Conservation (phyloP, 2,113 vertebrate genomes). For the Sylvia atricapilla region DNA sequence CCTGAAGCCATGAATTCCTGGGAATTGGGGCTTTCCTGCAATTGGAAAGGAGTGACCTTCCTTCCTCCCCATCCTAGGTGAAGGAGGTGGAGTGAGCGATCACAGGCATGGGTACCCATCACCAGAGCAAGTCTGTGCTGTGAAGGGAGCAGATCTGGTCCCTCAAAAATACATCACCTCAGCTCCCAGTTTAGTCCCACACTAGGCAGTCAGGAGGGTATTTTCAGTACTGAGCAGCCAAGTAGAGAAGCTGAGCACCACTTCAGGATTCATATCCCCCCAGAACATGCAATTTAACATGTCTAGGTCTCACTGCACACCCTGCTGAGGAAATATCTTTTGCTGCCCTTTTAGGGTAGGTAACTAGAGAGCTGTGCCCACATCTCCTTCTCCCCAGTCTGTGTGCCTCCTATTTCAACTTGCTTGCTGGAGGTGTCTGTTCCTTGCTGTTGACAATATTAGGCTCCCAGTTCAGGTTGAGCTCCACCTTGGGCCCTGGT, state of each 20-base stretch:
- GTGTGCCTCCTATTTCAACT: rapidly evolving
- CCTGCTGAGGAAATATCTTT: not conserved
- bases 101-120: rapidly evolving
- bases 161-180: not conserved
- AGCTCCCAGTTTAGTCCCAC: not conserved
- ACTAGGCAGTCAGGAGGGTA: not conserved
- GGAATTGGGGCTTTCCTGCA: not conserved
- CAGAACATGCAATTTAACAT: not conserved
- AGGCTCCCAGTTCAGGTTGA: not conserved
- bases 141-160: not conserved
- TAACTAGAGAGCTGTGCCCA: not conserved
- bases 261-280: not conserved
- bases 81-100: rapidly evolving
- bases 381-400: rapidly evolving
- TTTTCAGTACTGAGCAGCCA: not conserved
- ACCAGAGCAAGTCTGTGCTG: not conserved
- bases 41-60: not conserved
- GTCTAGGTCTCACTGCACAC: not conserved
- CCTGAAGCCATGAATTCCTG: not conserved
- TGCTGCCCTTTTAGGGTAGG: not conserved
- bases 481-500: not conserved
- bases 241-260: not conserved
- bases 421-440: not conserved
- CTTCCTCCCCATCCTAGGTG: not conserved
- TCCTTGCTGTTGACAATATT: not conserved